Conservation (phyloP, 2,113 vertebrate genomes). For the Guaruba guarouba region DNA sequence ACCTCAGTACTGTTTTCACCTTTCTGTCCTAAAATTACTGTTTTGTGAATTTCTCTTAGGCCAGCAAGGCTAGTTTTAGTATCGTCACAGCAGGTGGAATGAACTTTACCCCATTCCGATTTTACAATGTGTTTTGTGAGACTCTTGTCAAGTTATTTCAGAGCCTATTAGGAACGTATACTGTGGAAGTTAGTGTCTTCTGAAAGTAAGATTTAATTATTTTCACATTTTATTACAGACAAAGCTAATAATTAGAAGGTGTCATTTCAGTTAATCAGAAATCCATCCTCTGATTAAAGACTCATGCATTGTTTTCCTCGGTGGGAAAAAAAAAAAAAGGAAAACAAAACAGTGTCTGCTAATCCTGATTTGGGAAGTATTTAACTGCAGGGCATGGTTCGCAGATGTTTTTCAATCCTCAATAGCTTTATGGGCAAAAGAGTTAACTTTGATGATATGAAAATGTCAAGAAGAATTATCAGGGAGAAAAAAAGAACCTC, state of each 20-base stretch:
- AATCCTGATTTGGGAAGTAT: neutral
- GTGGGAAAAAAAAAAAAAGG: neutral
- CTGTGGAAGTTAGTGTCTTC: neutral
- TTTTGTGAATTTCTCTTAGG: neutral
- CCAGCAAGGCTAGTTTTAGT: neutral
- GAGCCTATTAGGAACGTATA: neutral
- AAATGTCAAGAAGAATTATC: constrained; percentile 23
- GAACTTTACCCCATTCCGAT: neutral
- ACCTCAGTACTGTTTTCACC: neutral
- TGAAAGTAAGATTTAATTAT: neutral
- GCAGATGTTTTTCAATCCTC: neutral
- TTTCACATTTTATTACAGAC: neutral
- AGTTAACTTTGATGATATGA: constrained; percentile 21
- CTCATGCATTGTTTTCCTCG: neutral
- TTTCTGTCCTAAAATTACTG: neutral
- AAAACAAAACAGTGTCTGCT: neutral
- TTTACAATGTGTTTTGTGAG: neutral
- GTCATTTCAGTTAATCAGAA: neutral
- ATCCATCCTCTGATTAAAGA: neutral
- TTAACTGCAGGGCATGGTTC: neutral
- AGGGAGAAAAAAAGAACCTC: neutral
- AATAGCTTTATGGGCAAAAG: neutral
- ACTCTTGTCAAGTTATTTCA: neutral
- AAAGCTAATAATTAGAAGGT: neutral
- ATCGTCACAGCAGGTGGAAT: neutral